Evolutionary conservation across 2,113 vertebrate species (phyloP), one percentile per base, ranked within the genome.

Genomic region (Lucifuga dentata): DNA sequence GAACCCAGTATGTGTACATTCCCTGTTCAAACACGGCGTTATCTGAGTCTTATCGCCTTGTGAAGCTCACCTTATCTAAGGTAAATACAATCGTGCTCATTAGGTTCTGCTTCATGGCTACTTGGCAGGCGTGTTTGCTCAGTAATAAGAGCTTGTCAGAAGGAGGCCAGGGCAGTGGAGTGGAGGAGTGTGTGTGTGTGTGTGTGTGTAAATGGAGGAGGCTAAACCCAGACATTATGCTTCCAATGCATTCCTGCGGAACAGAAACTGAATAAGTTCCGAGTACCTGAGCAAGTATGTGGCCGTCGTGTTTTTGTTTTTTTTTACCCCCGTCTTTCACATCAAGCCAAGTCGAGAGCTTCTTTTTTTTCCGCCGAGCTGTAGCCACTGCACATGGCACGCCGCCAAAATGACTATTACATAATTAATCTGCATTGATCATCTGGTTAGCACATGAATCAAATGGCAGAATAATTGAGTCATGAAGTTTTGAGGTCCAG

Each of bases 381-480:
- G 89, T 87, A 85, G n/a, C n/a, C n/a, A n/a, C 90, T 89, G 89
- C 90, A 85, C 86, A 91, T 95, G 94, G 95, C 95, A 45, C 88
- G 51, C 89, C 71, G 94, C 95, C 95, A 96, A 92, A 93, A 93
- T 85, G 73, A 40, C 94, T 94, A 93, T 95, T 95, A 94, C 89
- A 89, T 93, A 95, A 96, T 95, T 95, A 96, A 95, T 93, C 92
- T 92, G 88, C 92, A 95, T 95, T 92, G 94, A 95, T 95, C 94
- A 93, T 90, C 93, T 92, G 91, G 92, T 95, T 94, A 95, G 93
- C 85, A 82, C 93, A 94, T 93, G 91, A 94, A 94, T 94, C 90
- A 94, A 93, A 94, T 91, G 91, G 72, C 89, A 87, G 94, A 94
- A 93, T 94, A 93, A 91, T 93, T 93, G 92, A 93, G 92, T 92